phyloP scores from a whole-genome alignment of 1,140 invertebrate genomes.

The Drosophila arawakana region DNA sequence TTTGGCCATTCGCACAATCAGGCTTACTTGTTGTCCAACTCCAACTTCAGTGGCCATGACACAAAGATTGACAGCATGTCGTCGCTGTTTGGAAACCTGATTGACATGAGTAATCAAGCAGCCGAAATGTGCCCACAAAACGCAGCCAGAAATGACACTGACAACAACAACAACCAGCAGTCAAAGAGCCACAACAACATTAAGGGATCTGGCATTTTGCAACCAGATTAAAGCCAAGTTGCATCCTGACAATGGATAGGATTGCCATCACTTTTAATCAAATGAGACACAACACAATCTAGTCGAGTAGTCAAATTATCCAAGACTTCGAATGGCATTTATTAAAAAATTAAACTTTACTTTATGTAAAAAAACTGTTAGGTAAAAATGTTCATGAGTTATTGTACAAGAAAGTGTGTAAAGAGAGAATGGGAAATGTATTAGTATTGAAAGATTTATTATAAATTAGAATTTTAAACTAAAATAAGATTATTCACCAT shows the following conservation, averaged over 20 bases:
- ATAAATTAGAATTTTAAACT: no score
- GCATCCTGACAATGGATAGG: slow-evolving; percentile 8
- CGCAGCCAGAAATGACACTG: slow-evolving; percentile 79
- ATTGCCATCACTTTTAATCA: slow-evolving; percentile 20
- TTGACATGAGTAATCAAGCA: slow-evolving; percentile 83
- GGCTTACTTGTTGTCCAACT: slow-evolving; percentile 76
- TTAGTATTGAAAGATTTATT: no score
- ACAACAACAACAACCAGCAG: slow-evolving; percentile 27
- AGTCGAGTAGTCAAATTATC: slow-evolving; percentile 12
- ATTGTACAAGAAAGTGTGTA: no score
- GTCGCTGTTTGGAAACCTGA: slow-evolving; percentile 82
- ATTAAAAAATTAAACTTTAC: background rate
- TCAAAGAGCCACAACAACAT: slow-evolving; percentile 4
- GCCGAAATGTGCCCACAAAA: slow-evolving; percentile 82
- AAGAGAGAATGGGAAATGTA: no score
- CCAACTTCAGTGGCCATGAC: slow-evolving; percentile 78
- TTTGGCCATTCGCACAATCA: slow-evolving; percentile 58
- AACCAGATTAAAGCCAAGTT: background rate
- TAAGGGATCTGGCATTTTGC: slow-evolving; percentile 5
- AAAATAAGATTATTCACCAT: no score
- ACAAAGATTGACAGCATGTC: slow-evolving; percentile 83
- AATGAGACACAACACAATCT: slow-evolving; percentile 11
- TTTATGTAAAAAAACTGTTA: background rate
- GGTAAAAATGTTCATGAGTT: no score
- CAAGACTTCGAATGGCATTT: background rate